Percentiles rank a stretch among this genome's conserved stretches.
Evolutionary conservation across 2,113 vertebrate genomes (phyloP).

Genomic region (Cyanoramphus novaezelandiae): DNA sequence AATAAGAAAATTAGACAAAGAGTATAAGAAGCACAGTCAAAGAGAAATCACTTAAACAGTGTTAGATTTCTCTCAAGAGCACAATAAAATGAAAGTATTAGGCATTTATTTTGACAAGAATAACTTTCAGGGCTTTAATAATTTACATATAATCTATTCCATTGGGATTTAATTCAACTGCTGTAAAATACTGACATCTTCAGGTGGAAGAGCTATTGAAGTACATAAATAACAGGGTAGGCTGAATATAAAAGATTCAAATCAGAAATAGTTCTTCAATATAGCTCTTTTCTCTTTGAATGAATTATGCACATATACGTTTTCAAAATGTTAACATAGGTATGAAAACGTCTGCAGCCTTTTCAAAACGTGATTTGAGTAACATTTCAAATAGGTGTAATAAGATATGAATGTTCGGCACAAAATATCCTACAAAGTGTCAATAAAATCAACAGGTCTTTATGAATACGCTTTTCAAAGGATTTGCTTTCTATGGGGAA

Average conservation of each 20-base stretch:
- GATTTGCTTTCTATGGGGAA: background rate
- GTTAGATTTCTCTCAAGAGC: background rate
- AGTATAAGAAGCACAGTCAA: background rate
- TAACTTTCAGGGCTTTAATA: background rate
- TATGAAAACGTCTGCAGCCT: background rate
- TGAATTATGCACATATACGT: background rate
- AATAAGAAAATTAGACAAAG: background rate
- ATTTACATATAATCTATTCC: background rate
- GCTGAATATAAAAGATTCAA: background rate
- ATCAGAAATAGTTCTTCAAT: background rate
- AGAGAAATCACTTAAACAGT: background rate
- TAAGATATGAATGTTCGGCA: background rate
- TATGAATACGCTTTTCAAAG: accelerated
- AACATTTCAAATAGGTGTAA: background rate
- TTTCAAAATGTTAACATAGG: background rate
- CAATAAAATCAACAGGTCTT: background rate
- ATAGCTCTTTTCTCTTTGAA: background rate
- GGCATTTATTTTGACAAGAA: background rate
- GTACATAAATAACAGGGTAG: background rate
- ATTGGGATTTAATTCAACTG: background rate
- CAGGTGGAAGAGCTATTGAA: background rate
- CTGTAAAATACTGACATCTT: slow-evolving; percentile 27
- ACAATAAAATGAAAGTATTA: background rate
- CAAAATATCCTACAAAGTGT: background rate
- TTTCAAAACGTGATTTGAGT: background rate